These are phyloP conservation scores for Aurelia sp. DNA, from an alignment of 30 jellyfish, hydroid and myxozoan species.

Conservation along the genomic window DNA sequence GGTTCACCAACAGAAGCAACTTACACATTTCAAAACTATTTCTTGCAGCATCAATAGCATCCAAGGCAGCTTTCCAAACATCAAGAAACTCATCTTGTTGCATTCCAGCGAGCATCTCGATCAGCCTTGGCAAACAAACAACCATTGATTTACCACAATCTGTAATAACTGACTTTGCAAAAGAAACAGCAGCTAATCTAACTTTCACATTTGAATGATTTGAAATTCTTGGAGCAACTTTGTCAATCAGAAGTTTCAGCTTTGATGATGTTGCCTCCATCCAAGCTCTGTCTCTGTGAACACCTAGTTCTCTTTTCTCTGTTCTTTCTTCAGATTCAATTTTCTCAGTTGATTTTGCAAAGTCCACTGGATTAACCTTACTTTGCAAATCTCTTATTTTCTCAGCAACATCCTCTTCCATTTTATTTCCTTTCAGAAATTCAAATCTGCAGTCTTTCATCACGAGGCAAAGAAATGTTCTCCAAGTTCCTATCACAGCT, in stretches of 20 bases:
- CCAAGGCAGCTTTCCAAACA: slow-evolving; percentile 29
- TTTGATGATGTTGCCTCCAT: slow-evolving; percentile 65
- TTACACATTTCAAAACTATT: slow-evolving; percentile 22
- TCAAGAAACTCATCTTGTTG: slow-evolving; percentile 68
- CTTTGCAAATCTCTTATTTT: slow-evolving; percentile 5
- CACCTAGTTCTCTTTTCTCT: background rate
- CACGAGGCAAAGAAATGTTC: slow-evolving; percentile 25
- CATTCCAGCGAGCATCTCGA: slow-evolving; percentile 72
- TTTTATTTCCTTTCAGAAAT: background rate
- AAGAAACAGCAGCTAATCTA: slow-evolving; percentile 45
- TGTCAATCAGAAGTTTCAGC: slow-evolving; percentile 40
- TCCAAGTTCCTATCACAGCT: slow-evolving; percentile 44
- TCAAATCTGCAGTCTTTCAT: slow-evolving; percentile 51
- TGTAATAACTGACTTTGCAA: slow-evolving; percentile 30
- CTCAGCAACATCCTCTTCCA: background rate
- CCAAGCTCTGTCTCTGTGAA: slow-evolving; percentile 66
- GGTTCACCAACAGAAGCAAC: background rate
- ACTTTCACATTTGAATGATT: slow-evolving; percentile 54
- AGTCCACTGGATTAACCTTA: background rate
- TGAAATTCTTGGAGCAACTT: slow-evolving; percentile 53
- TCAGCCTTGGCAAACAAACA: slow-evolving; percentile 26
- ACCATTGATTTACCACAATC: slow-evolving; percentile 58
- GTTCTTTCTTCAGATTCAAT: background rate
- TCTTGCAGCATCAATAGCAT: slow-evolving; percentile 37
- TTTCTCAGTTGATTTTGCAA: background rate